Conservation (phyloP, 92 coral and sea anemone species). For the Umimayanthus kanabou region DNA sequence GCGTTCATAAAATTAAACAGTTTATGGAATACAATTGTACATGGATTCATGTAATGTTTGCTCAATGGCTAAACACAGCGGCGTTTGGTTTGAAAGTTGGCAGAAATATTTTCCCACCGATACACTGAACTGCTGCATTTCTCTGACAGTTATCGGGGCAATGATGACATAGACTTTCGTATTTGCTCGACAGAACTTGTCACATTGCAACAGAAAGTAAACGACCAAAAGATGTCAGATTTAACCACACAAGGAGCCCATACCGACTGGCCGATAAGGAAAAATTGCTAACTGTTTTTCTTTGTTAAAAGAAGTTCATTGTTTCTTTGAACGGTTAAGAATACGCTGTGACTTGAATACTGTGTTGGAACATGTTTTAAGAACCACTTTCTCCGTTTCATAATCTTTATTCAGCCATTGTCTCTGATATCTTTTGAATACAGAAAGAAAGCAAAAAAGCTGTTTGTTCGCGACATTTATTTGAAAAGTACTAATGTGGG, state of each 20-base stretch:
- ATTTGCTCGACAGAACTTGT: conserved; percentile 37
- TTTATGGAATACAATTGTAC: conserved; percentile 17
- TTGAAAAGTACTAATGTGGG: not conserved
- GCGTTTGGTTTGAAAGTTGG: conserved; percentile 5
- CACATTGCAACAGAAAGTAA: conserved; percentile 20
- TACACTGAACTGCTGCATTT: conserved; percentile 20
- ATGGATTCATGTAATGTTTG: conserved; percentile 21
- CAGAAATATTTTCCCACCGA: conserved; percentile 28
- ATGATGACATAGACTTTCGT: conserved; percentile 5
- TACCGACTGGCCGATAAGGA: not conserved
- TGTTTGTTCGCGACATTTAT: not conserved
- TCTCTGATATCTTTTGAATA: conserved; percentile 13
- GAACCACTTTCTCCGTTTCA: not conserved
- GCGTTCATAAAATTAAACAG: not conserved
- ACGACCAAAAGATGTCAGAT: conserved; percentile 8
- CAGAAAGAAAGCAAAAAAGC: conserved; percentile 36
- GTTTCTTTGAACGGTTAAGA: not conserved
- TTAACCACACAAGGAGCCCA: conserved; percentile 13
- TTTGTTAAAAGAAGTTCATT: conserved; percentile 8
- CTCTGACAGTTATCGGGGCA: conserved; percentile 32
- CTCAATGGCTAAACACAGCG: conserved; percentile 32
- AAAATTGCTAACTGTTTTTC: conserved; percentile 17
- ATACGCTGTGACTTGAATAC: conserved; percentile 1
- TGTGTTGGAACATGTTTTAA: not conserved
- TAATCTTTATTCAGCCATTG: not conserved